A percentile compares a stretch with the other conserved stretches of the same genome.
Evolutionary conservation across 2,888 invertebrate genomes (phyloP).

Genomic region (Sturmia bella): DNA sequence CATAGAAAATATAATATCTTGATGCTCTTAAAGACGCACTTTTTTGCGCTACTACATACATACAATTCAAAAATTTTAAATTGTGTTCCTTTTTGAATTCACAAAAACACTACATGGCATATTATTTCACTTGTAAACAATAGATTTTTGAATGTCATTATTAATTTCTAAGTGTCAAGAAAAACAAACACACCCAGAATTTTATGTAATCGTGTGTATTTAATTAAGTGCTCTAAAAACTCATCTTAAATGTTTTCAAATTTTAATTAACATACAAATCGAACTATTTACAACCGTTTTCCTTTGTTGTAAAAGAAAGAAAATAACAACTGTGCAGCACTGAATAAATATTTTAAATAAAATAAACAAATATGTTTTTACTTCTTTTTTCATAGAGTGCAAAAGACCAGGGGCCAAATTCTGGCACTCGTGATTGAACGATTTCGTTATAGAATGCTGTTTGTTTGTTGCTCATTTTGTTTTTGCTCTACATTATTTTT

Average conservation of each 20-base stretch:
- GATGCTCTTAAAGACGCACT: too few relatives aligned
- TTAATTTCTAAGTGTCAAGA: slow-evolving; percentile 9
- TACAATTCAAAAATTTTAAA: background rate
- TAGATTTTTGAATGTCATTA: slow-evolving; percentile 20
- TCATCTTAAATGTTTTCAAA: slow-evolving; percentile 18
- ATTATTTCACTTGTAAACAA: background rate
- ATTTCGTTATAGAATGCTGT: too few relatives aligned
- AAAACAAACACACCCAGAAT: background rate
- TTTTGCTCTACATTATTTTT: too few relatives aligned
- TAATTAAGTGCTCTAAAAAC: slow-evolving; percentile 9
- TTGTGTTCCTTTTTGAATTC: slow-evolving; percentile 3
- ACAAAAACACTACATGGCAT: background rate
- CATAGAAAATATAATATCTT: too few relatives aligned
- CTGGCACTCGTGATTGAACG: too few relatives aligned
- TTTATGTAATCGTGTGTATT: slow-evolving; percentile 12
- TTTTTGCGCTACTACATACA: too few relatives aligned
- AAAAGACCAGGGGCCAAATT: too few relatives aligned
- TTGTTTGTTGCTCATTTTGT: too few relatives aligned
- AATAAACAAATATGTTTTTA: slow-evolving; percentile 9
- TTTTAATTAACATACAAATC: slow-evolving; percentile 20
- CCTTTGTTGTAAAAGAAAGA: slow-evolving; percentile 57
- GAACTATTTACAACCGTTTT: slow-evolving; percentile 25
- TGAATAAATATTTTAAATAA: slow-evolving; percentile 69
- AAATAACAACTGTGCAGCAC: slow-evolving; percentile 68
- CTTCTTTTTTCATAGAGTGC: too few relatives aligned